Conservation (phyloP, 2,888 invertebrate genomes). For the Rhopalosiphum nymphaeae region DNA sequence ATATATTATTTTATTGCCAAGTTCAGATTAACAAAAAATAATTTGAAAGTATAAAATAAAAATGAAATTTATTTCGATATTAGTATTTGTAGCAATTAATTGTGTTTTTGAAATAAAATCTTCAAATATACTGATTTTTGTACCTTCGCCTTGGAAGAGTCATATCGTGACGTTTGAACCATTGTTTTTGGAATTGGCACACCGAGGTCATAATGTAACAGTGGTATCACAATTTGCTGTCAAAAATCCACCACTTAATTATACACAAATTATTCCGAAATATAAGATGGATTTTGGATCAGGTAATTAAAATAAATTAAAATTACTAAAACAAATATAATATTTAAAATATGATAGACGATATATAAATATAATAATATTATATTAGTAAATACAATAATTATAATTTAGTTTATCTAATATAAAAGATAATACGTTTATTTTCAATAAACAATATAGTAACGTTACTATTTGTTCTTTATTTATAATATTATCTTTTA, state of each 20-base stretch:
- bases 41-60: not conserved
- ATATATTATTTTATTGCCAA: not conserved
- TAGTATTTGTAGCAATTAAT: not conserved
- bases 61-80: not conserved
- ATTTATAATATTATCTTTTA: not conserved
- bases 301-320: constrained; percentile 10
- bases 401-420: not conserved
- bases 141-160: constrained; percentile 58
- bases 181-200: constrained; percentile 52
- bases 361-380: not conserved
- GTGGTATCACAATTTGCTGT: constrained; percentile 18
- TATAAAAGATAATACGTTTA: not conserved
- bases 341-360: not conserved
- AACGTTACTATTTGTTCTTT: not conserved
- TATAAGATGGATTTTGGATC: not conserved
- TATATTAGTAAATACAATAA: not conserved
- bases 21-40: not conserved
- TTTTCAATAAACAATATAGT: not conserved
- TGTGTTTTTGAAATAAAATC: not conserved
- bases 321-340: not conserved
- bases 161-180: constrained; percentile 45
- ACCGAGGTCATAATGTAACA: constrained; percentile 52
- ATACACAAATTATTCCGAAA: constrained; percentile 36
- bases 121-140: constrained; percentile 48
- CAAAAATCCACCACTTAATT: constrained; percentile 16